Conservation (phyloP, 2,888 invertebrate genomes). For the Empis stercorea region DNA sequence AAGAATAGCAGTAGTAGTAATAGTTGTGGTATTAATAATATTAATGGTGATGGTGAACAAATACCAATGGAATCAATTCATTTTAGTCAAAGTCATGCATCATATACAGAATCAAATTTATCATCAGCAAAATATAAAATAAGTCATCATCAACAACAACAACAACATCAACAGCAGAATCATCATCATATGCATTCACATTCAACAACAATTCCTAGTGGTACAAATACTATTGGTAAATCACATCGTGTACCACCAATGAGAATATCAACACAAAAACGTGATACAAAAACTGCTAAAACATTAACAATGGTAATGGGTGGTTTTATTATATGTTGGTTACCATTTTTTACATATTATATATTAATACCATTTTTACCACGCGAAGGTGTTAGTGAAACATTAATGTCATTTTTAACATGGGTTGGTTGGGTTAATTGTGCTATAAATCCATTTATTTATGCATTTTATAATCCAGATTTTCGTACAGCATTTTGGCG, state of each 20-base stretch:
- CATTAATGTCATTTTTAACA: slow-evolving; percentile 62
- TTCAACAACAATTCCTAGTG: neutral
- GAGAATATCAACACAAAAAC: slow-evolving; percentile 53
- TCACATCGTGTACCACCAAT: slow-evolving; percentile 26
- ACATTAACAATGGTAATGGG: slow-evolving; percentile 81
- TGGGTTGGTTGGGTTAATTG: slow-evolving; percentile 88
- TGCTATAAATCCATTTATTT: slow-evolving; percentile 82
- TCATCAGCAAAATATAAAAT: slow-evolving; percentile 4
- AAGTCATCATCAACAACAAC: slow-evolving; percentile 7
- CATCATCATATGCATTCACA: slow-evolving; percentile 11
- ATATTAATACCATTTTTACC: slow-evolving; percentile 69
- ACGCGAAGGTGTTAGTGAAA: slow-evolving; percentile 42
- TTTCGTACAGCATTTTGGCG: slow-evolving; percentile 80
- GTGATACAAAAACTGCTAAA: slow-evolving; percentile 79
- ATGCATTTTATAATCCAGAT: slow-evolving; percentile 79
- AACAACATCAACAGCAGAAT: slow-evolving; percentile 9
- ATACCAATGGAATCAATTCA: slow-evolving; percentile 20
- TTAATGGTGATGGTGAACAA: neutral
- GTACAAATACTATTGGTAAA: neutral
- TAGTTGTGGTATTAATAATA: neutral
- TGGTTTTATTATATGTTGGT: slow-evolving; percentile 78
- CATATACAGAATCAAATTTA: slow-evolving; percentile 25
- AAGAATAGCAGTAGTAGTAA: neutral
- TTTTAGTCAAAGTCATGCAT: slow-evolving; percentile 24
- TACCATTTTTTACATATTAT: slow-evolving; percentile 77